A percentile compares a stretch with the other conserved stretches of the same genome.
These are phyloP conservation scores for Drosophila monieri DNA, from an alignment of 2,888 invertebrate genomes.

Conservation along the genomic window DNA sequence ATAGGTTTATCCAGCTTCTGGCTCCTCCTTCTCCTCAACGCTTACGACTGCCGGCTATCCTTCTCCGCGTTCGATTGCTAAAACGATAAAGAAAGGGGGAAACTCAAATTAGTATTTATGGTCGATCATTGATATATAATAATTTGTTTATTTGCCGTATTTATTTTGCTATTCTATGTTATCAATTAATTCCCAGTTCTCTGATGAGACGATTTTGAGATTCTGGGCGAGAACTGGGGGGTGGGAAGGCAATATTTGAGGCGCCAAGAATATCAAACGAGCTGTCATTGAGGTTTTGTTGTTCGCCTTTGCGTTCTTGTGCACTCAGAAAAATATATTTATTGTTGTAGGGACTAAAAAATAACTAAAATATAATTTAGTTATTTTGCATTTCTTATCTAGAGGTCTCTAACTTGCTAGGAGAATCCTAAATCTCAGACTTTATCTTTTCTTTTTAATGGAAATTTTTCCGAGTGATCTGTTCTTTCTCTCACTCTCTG, in stretches of 20 bases:
- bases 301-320: constrained; percentile 1
- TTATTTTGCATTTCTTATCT: not conserved
- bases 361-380: too few relatives aligned
- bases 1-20: constrained; percentile 17
- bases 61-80: constrained; percentile 70
- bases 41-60: constrained; percentile 74
- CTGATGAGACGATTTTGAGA: constrained; percentile 2
- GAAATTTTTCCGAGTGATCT: not conserved
- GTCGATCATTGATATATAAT: constrained; percentile 13
- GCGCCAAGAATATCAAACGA: constrained; percentile 42
- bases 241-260: constrained; percentile 15
- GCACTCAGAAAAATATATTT: constrained; percentile 1
- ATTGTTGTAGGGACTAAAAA: not conserved
- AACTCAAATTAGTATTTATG: constrained; percentile 54
- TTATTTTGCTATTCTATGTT: constrained; percentile 32
- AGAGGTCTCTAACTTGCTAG: not conserved
- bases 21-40: constrained; percentile 10
- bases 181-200: constrained; percentile 32
- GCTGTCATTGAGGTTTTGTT: constrained; percentile 29
- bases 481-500: constrained; percentile 1
- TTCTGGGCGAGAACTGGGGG: not conserved
- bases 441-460: not conserved
- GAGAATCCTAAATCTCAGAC: too few relatives aligned
- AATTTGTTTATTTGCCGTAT: constrained; percentile 36
- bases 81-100: constrained; percentile 55